Conservation (phyloP, 2,797 vertebrate species). For the Chlorospingus flavigularis region DNA sequence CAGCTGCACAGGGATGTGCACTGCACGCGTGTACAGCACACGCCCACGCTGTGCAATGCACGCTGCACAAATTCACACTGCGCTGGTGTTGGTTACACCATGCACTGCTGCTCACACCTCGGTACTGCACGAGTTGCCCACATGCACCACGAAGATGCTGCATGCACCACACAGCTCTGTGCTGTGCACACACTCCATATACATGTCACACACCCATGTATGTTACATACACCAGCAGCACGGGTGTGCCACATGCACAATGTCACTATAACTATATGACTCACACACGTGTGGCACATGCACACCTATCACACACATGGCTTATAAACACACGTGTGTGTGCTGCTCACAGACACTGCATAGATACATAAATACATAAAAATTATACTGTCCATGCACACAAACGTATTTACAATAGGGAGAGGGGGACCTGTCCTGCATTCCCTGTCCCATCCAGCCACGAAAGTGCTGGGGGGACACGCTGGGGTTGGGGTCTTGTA, state of each 20-base stretch:
- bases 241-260: no score
- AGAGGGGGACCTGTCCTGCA: accelerated
- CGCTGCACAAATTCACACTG: background rate
- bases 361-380: background rate
- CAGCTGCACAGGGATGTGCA: accelerated
- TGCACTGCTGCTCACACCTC: accelerated
- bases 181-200: accelerated
- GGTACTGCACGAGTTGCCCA: accelerated
- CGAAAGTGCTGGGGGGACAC: accelerated
- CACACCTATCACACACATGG: accelerated
- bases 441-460: background rate
- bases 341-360: background rate
- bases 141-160: accelerated
- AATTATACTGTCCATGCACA: background rate
- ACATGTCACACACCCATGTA: accelerated
- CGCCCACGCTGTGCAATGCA: accelerated
- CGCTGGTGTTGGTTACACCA: accelerated
- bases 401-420: accelerated
- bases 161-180: accelerated
- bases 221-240: background rate
- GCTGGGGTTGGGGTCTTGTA: accelerated
- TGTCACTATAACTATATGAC: accelerated
- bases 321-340: accelerated
- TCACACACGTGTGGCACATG: accelerated
- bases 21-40: accelerated